These are phyloP conservation scores for Chondrosia reniformis DNA, from an alignment of 37 sponge, comb jelly and placozoan species.

Conservation along the genomic window DNA sequence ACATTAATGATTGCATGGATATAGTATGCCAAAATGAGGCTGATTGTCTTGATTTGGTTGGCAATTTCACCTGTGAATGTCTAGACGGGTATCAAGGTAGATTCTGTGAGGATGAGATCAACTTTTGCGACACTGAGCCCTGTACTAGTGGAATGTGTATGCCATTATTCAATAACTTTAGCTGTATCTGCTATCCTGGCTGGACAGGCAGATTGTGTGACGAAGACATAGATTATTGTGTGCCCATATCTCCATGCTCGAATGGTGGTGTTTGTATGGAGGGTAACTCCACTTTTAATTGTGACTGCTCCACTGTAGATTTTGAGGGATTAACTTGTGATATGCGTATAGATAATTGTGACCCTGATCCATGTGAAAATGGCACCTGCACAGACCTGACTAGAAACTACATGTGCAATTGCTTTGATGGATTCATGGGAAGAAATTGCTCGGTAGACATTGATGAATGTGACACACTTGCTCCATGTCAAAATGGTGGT, in stretches of 20 bases:
- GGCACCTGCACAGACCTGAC: constrained; percentile 30
- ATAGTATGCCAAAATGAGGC: constrained; percentile 7
- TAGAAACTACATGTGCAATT: constrained; percentile 15
- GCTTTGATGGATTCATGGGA: constrained; percentile 2
- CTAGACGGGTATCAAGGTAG: background rate
- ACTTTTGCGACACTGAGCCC: constrained; percentile 34
- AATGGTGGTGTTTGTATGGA: constrained; percentile 28
- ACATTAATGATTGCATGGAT: background rate
- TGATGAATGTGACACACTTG: background rate
- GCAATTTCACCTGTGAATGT: background rate
- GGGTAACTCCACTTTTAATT: background rate
- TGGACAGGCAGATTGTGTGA: constrained; percentile 57
- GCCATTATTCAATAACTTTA: constrained; percentile 1
- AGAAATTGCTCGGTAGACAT: background rate
- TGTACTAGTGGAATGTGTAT: constrained; percentile 62
- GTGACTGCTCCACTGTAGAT: constrained; percentile 27
- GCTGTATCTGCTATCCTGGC: constrained; percentile 43
- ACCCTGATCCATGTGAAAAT: constrained; percentile 46
- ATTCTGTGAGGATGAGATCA: constrained; percentile 16
- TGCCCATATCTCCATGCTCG: background rate
- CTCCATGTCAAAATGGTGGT: constrained; percentile 52
- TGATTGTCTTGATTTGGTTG: background rate
- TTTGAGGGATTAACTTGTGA: constrained; percentile 37
- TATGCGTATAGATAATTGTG: constrained; percentile 26
- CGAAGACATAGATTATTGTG: constrained; percentile 60